A percentile compares a stretch with the other conserved stretches of the same genome.
Evolutionary conservation across 1,140 invertebrate genomes (phyloP).

Genomic region (Zaprionus lachaisei): DNA sequence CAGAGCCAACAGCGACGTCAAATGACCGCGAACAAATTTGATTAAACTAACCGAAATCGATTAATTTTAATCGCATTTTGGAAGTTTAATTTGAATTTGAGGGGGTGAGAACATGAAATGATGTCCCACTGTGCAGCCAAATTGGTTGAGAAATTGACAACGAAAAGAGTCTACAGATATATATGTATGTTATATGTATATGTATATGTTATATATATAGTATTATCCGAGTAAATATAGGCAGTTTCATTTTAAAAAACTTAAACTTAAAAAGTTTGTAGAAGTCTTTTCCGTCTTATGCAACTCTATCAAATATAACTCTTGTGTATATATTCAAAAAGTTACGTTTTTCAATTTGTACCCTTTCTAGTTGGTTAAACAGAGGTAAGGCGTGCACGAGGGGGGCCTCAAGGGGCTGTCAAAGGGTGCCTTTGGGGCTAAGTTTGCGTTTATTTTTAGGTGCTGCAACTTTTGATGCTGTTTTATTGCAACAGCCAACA

Average conservation of each 20-base stretch:
- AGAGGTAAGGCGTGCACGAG: too few species aligned
- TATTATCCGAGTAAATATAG: too few species aligned
- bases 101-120: not conserved
- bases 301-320: not conserved
- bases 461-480: conserved; percentile 21
- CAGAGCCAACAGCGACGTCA: not conserved
- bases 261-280: too few species aligned
- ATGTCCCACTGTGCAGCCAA: not conserved
- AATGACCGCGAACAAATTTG: conserved; percentile 1
- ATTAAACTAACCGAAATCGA: conserved; percentile 9
- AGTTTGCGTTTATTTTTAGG: conserved; percentile 42
- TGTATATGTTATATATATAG: too few species aligned
- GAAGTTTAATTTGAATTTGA: not conserved
- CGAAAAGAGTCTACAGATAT: too few species aligned
- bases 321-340: not conserved
- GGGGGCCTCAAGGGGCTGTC: too few species aligned
- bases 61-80: conserved; percentile 8
- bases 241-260: too few species aligned
- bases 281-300: too few species aligned
- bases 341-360: not conserved
- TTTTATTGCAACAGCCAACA: conserved; percentile 23
- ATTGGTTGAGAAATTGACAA: not conserved
- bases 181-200: too few species aligned
- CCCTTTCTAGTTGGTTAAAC: too few species aligned
- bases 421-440: conserved; percentile 1